These are phyloP conservation scores for Dynastes maya DNA, from an alignment of 2,888 invertebrate species.

Conservation along the genomic window DNA sequence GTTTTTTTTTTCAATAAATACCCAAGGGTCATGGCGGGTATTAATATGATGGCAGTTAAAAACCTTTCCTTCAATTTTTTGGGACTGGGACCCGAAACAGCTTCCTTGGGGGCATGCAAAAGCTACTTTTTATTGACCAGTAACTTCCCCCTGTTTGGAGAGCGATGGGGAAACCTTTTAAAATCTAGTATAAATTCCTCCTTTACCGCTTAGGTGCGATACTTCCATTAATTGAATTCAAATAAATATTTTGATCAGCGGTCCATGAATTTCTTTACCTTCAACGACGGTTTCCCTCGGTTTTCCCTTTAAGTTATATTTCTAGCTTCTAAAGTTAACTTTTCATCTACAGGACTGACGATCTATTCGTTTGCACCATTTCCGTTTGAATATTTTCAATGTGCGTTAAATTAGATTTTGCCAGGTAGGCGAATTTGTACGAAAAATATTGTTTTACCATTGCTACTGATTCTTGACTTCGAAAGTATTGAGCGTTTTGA, in stretches of 20 bases:
- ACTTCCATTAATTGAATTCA: conserved; percentile 85
- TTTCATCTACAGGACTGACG: conserved; percentile 81
- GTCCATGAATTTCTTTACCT: conserved; percentile 80
- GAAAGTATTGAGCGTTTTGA: conserved; percentile 79
- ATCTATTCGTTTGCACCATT: conserved; percentile 80
- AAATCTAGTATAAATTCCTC: conserved; percentile 83
- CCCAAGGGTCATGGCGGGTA: conserved; percentile 79
- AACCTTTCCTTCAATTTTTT: conserved; percentile 71
- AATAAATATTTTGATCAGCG: conserved; percentile 84
- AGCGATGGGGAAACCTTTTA: conserved; percentile 80
- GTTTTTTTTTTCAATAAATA: conserved; percentile 66
- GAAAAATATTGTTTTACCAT: conserved; percentile 80
- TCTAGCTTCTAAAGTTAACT: conserved; percentile 77
- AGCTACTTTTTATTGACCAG: conserved; percentile 86
- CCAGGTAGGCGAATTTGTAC: conserved; percentile 82
- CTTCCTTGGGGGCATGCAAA: conserved; percentile 92
- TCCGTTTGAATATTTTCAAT: conserved; percentile 78
- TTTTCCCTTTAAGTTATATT: conserved; percentile 82
- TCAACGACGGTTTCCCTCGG: conserved; percentile 87
- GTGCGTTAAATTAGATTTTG: conserved; percentile 79
- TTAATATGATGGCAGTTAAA: conserved; percentile 78
- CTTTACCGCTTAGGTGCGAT: conserved; percentile 79
- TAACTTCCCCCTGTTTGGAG: conserved; percentile 67
- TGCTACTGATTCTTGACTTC: conserved; percentile 80
- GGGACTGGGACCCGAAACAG: conserved; percentile 85